Conservation (phyloP, 2,113 vertebrate genomes). For the Trinectes maculatus region DNA sequence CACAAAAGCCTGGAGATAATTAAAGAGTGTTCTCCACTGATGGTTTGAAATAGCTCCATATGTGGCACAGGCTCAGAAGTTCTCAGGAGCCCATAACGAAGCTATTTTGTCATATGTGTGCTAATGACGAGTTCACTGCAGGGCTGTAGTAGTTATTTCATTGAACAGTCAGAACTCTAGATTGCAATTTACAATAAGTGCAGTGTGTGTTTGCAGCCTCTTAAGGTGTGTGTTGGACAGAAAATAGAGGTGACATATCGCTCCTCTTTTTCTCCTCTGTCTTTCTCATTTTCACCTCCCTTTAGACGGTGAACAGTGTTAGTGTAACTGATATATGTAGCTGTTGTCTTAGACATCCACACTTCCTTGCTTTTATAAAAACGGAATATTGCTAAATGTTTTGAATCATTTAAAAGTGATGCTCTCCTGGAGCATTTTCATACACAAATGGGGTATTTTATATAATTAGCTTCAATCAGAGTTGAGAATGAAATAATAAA, state of each 20-base stretch:
- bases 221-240: too few relatives aligned
- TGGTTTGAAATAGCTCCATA: conserved; percentile 32
- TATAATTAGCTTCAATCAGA: not conserved
- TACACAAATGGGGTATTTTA: not conserved
- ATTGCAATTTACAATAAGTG: too few relatives aligned
- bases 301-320: not conserved
- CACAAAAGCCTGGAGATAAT: conserved; percentile 55
- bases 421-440: not conserved
- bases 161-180: too few relatives aligned
- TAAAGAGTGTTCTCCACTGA: conserved; percentile 31
- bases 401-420: not conserved
- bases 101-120: not conserved
- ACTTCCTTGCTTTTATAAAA: not conserved
- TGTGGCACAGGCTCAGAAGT: conserved; percentile 24
- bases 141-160: too few relatives aligned
- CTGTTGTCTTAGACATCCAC: not conserved
- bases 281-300: conserved; percentile 3
- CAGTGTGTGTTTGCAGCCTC: too few relatives aligned
- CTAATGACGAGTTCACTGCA: not conserved
- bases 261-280: not conserved
- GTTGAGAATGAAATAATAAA: not conserved
- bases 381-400: not conserved
- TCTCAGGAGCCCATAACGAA: conserved; percentile 3
- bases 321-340: not conserved
- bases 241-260: not conserved